Percentiles rank a stretch among this genome's conserved stretches.
Conservation (phyloP, 2,113 vertebrate species). For the Platichthys stellatus region DNA sequence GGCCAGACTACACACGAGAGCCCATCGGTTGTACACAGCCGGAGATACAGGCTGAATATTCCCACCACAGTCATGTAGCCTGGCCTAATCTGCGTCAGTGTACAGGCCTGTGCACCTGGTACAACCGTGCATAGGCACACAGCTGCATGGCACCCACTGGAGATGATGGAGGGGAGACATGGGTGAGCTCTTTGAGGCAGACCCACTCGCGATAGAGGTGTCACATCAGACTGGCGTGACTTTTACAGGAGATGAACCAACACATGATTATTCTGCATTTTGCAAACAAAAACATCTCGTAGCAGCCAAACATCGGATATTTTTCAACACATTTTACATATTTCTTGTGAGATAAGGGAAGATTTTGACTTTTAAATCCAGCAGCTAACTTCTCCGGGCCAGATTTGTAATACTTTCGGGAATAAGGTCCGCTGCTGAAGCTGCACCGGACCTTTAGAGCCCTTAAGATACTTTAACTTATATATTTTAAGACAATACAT, state of each 20-base stretch:
- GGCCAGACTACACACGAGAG: constrained; percentile 52
- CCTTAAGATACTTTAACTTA: background rate
- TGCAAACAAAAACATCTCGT: background rate
- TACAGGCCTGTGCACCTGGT: constrained; percentile 54
- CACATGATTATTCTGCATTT: background rate
- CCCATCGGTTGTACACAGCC: constrained; percentile 38
- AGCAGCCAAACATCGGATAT: background rate
- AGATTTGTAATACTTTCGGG: too few relatives aligned
- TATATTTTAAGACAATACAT: background rate
- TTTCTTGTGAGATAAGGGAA: too few relatives aligned
- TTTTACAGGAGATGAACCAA: background rate
- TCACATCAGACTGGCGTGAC: constrained; percentile 15
- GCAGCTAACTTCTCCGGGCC: too few relatives aligned
- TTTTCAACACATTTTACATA: too few relatives aligned
- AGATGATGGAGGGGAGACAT: constrained; percentile 22
- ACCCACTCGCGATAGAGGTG: constrained; percentile 24
- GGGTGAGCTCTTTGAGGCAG: constrained; percentile 47
- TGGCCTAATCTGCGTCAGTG: constrained; percentile 61
- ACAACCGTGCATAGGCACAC: constrained; percentile 50
- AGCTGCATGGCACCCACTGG: constrained; percentile 51
- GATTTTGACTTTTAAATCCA: too few relatives aligned
- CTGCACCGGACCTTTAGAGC: background rate
- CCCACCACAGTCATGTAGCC: constrained; percentile 34
- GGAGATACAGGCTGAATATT: constrained; percentile 24
- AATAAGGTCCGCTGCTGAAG: background rate